Base-by-base conservation (phyloP, 2,113 vertebrate genomes). In the Tyrannus savana region DNA sequence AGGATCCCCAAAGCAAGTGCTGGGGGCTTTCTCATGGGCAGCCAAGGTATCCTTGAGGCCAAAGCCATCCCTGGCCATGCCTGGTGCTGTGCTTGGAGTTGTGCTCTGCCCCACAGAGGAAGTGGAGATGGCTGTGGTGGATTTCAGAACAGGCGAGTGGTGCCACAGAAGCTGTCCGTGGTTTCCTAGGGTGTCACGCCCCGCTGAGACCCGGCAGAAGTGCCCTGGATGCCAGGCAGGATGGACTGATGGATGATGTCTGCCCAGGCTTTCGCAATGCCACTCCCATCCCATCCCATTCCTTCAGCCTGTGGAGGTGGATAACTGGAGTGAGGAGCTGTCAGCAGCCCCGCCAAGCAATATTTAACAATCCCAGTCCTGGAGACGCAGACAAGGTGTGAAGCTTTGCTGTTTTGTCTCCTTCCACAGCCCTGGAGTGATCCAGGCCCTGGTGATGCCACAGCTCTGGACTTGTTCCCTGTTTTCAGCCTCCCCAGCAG, bases 231-330 rank as follows among this genome's bases (percentile, higher is more conserved):
- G n/a, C 14, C 33, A 25, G 33, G 21, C 0, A 1, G 73, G 13
- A 17, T 21, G 74, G 56, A 13, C 50, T 27, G 79, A 75, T 0
- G 3, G n/a, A 21, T 2, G 8, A 7, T 2, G 5, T 13, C 21
- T 1, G 1, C 6, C 6, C 37, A 33, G 39, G 27, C 25, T 33
- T 84, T 41, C 19, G 37, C 41, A 52, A 31, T 18, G 13, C 35
- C 3, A 1, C 14, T 44, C 46, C 47, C 27, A 14, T 7, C 46
- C 49, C 77, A 68, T 28, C 17, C 53, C 64, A 5, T 60, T 31
- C 44, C 58, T 55, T 2, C 59, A 10, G 33, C 1, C 72, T 30
- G 55, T 0, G 14, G 81, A 37, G 41, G 35, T 25, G 63, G 27
- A 11, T 11, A 13, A n/a, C 52, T n/a, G 73, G 41, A 31, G 56